Evolutionary conservation across 2,888 invertebrate species (phyloP), one percentile per base, ranked within the genome.

Genomic region (Mallateleia sp.): DNA sequence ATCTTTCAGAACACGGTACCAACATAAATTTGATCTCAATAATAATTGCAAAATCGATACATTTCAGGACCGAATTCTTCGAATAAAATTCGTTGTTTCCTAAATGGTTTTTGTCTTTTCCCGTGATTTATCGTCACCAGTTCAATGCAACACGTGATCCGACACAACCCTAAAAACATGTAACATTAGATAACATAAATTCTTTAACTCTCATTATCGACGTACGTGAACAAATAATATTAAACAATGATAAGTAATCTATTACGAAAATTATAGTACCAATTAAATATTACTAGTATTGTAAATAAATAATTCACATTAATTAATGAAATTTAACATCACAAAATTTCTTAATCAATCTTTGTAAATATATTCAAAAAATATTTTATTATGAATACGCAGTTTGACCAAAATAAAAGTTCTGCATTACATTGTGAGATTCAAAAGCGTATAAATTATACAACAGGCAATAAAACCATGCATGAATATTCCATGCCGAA

Each of bases 381-480:
- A n/a, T n/a, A n/a, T n/a, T n/a, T n/a, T n/a, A n/a, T n/a, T n/a
- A n/a, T n/a, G n/a, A n/a, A n/a, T n/a, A n/a, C n/a, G n/a, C n/a
- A n/a, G n/a, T n/a, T n/a, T n/a, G n/a, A n/a, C n/a, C n/a, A n/a
- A n/a, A n/a, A n/a, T n/a, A n/a, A n/a, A n/a, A n/a, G n/a, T n/a
- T n/a, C n/a, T n/a, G n/a, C n/a, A n/a, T n/a, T n/a, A n/a, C 8
- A 22, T 45, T 24, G 38, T 64, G 24, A 50, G 50, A 20, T 47
- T 15, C 28, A 28, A 67, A 67, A 67, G 67, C 67, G 20, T 50
- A 20, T 71, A 54, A 71, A 54, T 71, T 71, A 71, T 52, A 71
- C n/a, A 56, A 54, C n/a, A 56, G 38, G 69, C 69, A 71, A 71
- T 71, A 71, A 71, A 71, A 71, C 14, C 42, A 38, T 42, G 54